Conservation (phyloP, 2,888 invertebrate genomes). For the Hydraecia micacea region DNA sequence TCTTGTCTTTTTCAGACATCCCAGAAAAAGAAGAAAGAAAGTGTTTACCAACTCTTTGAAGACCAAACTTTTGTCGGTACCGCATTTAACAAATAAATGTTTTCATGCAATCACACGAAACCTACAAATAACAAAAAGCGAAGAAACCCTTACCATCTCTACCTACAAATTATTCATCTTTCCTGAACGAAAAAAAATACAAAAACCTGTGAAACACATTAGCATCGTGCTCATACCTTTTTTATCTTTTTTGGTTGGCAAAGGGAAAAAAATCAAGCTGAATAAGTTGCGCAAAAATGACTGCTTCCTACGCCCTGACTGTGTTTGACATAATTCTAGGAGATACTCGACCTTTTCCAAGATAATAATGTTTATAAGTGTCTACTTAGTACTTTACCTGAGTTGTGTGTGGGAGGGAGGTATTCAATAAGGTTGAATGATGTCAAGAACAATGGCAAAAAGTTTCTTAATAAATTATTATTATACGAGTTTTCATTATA, state of each 20-base stretch:
- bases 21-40: neutral
- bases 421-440: neutral
- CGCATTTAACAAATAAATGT: neutral
- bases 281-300: conserved; percentile 25
- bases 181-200: neutral
- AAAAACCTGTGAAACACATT: conserved; percentile 15
- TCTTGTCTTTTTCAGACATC: neutral
- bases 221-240: conserved; percentile 18
- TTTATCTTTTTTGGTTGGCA: conserved; percentile 16
- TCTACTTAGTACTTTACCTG: neutral
- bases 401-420: too few species aligned
- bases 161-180: neutral
- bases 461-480: neutral
- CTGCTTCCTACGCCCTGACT: neutral
- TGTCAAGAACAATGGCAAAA: neutral
- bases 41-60: neutral
- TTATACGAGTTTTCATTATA: too few species aligned
- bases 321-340: neutral
- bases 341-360: neutral
- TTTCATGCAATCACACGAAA: neutral
- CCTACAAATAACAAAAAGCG: neutral
- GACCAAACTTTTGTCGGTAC: neutral
- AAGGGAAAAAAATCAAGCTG: conserved; percentile 6
- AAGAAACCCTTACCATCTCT: neutral
- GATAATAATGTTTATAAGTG: neutral